Base-by-base conservation (phyloP, 2,113 vertebrate species). In the Damaliscus lunatus region DNA sequence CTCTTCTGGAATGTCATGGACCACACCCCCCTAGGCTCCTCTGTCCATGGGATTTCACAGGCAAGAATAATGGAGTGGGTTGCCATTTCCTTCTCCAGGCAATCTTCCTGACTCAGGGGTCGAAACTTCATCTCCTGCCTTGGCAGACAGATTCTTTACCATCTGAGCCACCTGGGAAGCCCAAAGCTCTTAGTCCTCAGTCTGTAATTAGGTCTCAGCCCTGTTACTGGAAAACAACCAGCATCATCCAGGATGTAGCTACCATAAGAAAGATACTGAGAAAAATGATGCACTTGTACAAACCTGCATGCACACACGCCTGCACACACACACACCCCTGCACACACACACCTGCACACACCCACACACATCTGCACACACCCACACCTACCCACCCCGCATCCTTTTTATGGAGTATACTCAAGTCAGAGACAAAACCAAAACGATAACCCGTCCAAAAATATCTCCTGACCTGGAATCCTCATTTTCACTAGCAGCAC, bases 301-400 rank as follows among this genome's bases (percentile, higher is more conserved):
- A 14, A 78, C 74, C 12, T 27, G 3, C 57, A 27, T 0, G 10
- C 13, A 2, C 36, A 9, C 36, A 21, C 0, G n/a, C 9, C 17
- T 0, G 2, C 16, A 7, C 60, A 71, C 33, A 43, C 60, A 46
- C 78, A 59, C 4, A 23, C 0, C 3, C 11, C 16, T 0, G 2
- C 16, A 7, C 59, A 81, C 48, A 71, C 40, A 43, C 60, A 52
- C 52, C 5, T 1, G 2, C 46, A 46, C 8, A 23, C 0, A 80
- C 46, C 33, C 8, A 29, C 0, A 80, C 53, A 55, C 74, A 74
- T 6, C 29, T 0, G 67, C 46, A 62, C 74, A 62, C 9, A 36
- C 0, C 25, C 55, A 60, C 29, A 6, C 6, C 60, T 33, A 46
- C 78, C 52, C 6, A 23, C 0, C 4, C 11, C 5, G 3, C 64